These are phyloP conservation scores for Tiliacea aurago DNA, from an alignment of 2,888 invertebrate species.

Conservation along the genomic window DNA sequence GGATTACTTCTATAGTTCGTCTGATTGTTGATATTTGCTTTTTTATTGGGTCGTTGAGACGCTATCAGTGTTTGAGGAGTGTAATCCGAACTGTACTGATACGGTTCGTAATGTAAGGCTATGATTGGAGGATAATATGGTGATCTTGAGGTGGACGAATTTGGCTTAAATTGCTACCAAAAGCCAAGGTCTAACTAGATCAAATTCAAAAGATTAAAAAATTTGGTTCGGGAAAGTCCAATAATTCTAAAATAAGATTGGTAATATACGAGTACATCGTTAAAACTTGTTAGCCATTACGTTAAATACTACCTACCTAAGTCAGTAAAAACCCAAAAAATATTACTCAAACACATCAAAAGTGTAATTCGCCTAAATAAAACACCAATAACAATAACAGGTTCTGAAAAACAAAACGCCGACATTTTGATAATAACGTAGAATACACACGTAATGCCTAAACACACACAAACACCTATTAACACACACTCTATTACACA, in stretches of 20 bases:
- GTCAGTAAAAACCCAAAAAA: slow-evolving; percentile 39
- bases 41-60: slow-evolving; percentile 79
- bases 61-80: slow-evolving; percentile 68
- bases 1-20: slow-evolving; percentile 70
- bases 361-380: slow-evolving; percentile 59
- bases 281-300: slow-evolving; percentile 7
- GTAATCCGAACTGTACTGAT: slow-evolving; percentile 61
- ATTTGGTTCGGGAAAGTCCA: too few species aligned
- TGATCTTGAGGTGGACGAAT: slow-evolving; percentile 17
- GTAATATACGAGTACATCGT: background rate
- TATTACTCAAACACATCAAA: slow-evolving; percentile 62
- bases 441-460: slow-evolving; percentile 75
- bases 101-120: slow-evolving; percentile 26
- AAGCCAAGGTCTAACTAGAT: background rate
- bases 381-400: slow-evolving; percentile 70
- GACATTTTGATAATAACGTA: slow-evolving; percentile 72
- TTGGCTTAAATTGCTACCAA: background rate
- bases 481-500: slow-evolving; percentile 81
- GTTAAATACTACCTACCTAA: slow-evolving; percentile 1
- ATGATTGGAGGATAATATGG: slow-evolving; percentile 43
- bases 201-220: background rate
- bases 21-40: slow-evolving; percentile 79
- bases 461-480: slow-evolving; percentile 78
- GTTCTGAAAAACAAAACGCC: slow-evolving; percentile 72
- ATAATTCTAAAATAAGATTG: background rate